Evolutionary conservation across 2,888 invertebrate genomes (phyloP), one percentile per base, ranked within the genome.

Genomic region (Bombylius major): DNA sequence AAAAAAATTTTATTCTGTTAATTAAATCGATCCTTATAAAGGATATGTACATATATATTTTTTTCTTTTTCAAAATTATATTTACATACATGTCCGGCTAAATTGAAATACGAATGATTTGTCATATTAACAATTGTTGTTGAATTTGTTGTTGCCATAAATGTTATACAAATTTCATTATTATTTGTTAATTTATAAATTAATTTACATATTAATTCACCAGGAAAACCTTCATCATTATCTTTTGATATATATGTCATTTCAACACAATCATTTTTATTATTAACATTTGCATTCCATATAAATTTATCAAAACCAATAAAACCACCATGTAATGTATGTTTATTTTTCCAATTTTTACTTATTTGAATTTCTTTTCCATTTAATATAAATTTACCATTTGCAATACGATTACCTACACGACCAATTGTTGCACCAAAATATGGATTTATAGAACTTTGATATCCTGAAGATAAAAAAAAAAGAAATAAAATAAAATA

Each of bases 351-450:
- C 55, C 79, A 77, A 70, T 96, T 96, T 47, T 79, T 79, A 1
- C 82, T 79, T n/a, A 95, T 76, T 64, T 83, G 76, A 67, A 88
- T 86, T 51, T 78, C 76, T 53, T 79, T 75, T 1, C 83, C 87
- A 52, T 83, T 81, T 3, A 94, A 75, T 4, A 69, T 70, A 68
- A 93, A 87, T 58, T 78, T 78, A 0, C 83, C 91, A 33, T 83
- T 81, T 0, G 78, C 82, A 58, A 93, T 84, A 49, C 87, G 78
- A 73, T 94, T 95, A 4, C 89, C 90, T 33, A 89, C 88, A 51
- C 95, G 80, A 1, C 96, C 96, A 56, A 95, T 79, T 0, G 90
- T 85, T 0, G 88, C 86, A 6, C 96, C 96, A 66, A 95, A 89
- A 69, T 93, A 94, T 0, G 87, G 87, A 67, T 89, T 88, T n/a